Evolutionary conservation across 2,113 vertebrate genomes (phyloP).

Genomic region (Leuciscus idus): DNA sequence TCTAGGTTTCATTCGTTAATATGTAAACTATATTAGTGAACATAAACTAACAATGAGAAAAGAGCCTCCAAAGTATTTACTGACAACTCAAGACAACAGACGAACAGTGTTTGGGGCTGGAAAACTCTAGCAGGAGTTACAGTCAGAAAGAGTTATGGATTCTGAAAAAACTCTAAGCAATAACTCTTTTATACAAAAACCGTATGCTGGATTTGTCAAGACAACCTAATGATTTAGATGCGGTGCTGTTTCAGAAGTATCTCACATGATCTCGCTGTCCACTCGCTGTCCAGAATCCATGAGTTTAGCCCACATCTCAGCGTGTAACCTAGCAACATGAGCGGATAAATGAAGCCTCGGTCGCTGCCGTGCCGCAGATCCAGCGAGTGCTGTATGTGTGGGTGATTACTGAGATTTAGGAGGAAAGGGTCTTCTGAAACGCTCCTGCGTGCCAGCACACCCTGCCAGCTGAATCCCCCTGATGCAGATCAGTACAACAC

Average conservation of each 20-base stretch:
- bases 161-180: neutral
- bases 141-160: neutral
- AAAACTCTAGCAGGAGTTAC: neutral
- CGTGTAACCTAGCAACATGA: conserved; percentile 23
- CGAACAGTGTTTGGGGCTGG: neutral
- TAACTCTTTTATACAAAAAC: neutral
- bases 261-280: conserved; percentile 10
- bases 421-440: conserved; percentile 4
- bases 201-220: neutral
- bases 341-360: conserved; percentile 1
- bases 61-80: too few relatives aligned
- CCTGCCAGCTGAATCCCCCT: neutral
- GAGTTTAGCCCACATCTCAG: conserved; percentile 12
- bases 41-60: too few relatives aligned
- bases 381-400: neutral
- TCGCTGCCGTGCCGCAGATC: neutral
- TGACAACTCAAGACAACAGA: neutral
- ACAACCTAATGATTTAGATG: neutral
- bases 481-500: conserved; percentile 10
- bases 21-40: too few relatives aligned
- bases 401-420: neutral
- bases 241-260: neutral
- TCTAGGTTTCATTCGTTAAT: too few relatives aligned
- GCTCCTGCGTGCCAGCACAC: neutral
- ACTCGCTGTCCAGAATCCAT: neutral